A percentile compares a stretch with the other conserved stretches of the same genome.
phyloP scores from a whole-genome alignment of 2,113 vertebrate genomes.

The Lucifuga dentata region DNA sequence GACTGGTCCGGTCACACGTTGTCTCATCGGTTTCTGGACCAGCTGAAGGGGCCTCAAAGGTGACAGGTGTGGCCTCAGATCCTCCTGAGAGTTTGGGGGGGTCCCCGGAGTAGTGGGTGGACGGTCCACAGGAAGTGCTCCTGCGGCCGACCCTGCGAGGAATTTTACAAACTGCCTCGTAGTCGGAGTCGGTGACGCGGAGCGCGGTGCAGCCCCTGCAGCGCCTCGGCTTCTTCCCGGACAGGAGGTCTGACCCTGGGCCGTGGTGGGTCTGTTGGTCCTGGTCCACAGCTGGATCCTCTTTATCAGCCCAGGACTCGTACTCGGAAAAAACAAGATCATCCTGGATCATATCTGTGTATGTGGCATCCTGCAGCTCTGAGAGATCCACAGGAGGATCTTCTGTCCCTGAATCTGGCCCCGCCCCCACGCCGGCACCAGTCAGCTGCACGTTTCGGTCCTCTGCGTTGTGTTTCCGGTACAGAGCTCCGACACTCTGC shows the following conservation, averaged over 20 bases:
- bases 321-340: slow-evolving; percentile 91
- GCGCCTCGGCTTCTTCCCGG: slow-evolving; percentile 79
- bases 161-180: slow-evolving; percentile 93
- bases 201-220: slow-evolving; percentile 88
- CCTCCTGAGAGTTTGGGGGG: slow-evolving; percentile 61
- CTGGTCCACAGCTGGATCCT: slow-evolving; percentile 76
- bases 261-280: slow-evolving; percentile 81
- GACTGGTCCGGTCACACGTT: slow-evolving; percentile 78
- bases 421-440: slow-evolving; percentile 41
- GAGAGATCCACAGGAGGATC: slow-evolving; percentile 81
- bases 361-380: slow-evolving; percentile 82
- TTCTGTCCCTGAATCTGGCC: slow-evolving; percentile 28
- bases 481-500: slow-evolving; percentile 89
- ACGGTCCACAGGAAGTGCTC: slow-evolving; percentile 86
- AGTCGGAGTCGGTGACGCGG: slow-evolving; percentile 91
- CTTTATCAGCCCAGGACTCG: slow-evolving; percentile 92
- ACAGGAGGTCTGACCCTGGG: slow-evolving; percentile 62
- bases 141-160: slow-evolving; percentile 87
- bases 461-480: slow-evolving; percentile 86
- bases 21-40: slow-evolving; percentile 63
- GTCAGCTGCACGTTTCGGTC: slow-evolving; percentile 30
- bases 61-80: slow-evolving; percentile 7
- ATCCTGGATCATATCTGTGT: slow-evolving; percentile 89
- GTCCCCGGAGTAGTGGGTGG: slow-evolving; percentile 84
- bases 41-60: slow-evolving; percentile 45